Conservation (phyloP, 1,140 invertebrate genomes). For the Globodera rostochiensis region DNA sequence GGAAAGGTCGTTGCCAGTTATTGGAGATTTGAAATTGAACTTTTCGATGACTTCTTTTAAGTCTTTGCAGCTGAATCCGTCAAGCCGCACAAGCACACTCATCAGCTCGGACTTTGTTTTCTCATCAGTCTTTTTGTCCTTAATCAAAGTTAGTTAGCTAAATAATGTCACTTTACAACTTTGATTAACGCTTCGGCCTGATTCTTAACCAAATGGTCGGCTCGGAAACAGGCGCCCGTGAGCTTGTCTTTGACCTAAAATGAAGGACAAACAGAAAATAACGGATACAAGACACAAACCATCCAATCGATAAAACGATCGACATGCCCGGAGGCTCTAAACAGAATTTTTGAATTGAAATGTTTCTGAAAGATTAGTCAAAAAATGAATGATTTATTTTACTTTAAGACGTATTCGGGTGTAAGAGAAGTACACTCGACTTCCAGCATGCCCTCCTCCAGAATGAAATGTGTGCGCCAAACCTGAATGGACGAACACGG, state of each 20-base stretch:
- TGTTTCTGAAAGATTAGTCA: background rate
- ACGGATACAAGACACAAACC: slow-evolving; percentile 69
- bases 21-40: slow-evolving; percentile 89
- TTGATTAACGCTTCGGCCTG: slow-evolving; percentile 76
- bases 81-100: slow-evolving; percentile 69
- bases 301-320: slow-evolving; percentile 98
- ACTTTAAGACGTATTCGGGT: slow-evolving; percentile 90
- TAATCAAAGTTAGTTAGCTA: background rate
- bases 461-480: slow-evolving; percentile 94
- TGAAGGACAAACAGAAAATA: background rate
- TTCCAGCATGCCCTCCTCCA: slow-evolving; percentile 97
- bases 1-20: slow-evolving; percentile 88
- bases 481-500: background rate
- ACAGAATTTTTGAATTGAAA: slow-evolving; percentile 33
- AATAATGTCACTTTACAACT: background rate
- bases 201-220: slow-evolving; percentile 95
- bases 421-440: slow-evolving; percentile 96
- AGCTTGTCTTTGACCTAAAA: slow-evolving; percentile 81
- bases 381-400: slow-evolving; percentile 48
- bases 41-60: slow-evolving; percentile 81
- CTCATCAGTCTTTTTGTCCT: slow-evolving; percentile 67
- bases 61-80: slow-evolving; percentile 84
- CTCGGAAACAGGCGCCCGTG: slow-evolving; percentile 91
- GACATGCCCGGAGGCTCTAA: slow-evolving; percentile 92
- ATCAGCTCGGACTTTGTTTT: slow-evolving; percentile 71